phyloP scores from a whole-genome alignment of 2,113 vertebrate species.

The Zosterops pallidus region DNA sequence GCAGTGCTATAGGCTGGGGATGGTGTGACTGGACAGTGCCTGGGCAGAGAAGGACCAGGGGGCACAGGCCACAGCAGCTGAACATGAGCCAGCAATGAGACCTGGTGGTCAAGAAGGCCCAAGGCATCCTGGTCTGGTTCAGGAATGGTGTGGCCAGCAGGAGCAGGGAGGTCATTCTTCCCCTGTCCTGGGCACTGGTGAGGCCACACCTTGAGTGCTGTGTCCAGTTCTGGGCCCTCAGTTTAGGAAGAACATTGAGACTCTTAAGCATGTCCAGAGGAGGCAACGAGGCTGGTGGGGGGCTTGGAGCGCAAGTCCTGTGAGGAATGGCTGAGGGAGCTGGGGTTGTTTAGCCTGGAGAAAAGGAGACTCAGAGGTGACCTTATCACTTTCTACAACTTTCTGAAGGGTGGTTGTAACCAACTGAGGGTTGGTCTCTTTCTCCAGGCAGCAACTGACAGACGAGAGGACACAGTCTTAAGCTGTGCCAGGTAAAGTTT shows the following conservation, averaged over 20 bases:
- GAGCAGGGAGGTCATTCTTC: neutral
- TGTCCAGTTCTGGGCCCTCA: neutral
- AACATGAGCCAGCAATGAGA: neutral
- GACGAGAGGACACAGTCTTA: rapidly evolving
- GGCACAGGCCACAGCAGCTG: rapidly evolving
- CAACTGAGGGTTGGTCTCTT: neutral
- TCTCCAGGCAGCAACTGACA: neutral
- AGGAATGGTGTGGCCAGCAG: neutral
- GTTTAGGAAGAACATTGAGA: neutral
- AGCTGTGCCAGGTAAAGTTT: neutral
- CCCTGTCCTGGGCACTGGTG: rapidly evolving
- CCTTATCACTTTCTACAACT: neutral
- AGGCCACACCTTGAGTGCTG: neutral
- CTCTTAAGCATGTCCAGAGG: rapidly evolving
- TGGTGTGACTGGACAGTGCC: rapidly evolving
- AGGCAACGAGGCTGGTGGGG: neutral
- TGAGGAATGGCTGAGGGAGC: rapidly evolving
- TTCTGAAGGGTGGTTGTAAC: rapidly evolving
- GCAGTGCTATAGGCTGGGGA: rapidly evolving
- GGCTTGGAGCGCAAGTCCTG: neutral
- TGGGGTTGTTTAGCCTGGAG: neutral
- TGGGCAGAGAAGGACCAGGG: neutral
- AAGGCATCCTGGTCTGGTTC: rapidly evolving
- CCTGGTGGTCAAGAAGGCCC: neutral
- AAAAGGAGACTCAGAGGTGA: neutral